Conservation (phyloP, 2,888 invertebrate genomes). For the Pammene fasciana region DNA sequence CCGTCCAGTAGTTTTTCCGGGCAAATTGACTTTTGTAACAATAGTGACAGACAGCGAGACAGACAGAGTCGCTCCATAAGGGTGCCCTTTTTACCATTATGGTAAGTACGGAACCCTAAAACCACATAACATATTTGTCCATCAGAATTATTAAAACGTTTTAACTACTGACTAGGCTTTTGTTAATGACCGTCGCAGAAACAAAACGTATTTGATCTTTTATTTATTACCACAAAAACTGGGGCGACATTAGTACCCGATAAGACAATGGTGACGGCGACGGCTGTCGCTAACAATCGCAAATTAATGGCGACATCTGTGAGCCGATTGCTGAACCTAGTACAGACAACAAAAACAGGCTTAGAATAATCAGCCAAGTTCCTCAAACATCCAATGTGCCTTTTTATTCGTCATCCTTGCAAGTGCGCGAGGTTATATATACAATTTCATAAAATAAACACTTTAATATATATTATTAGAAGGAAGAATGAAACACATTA, state of each 20-base stretch:
- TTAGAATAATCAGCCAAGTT: conserved; percentile 34
- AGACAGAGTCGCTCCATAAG: too few relatives aligned
- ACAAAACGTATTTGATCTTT: conserved; percentile 37
- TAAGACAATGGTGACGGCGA: conserved; percentile 33
- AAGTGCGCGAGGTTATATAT: too few relatives aligned
- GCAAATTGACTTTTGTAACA: too few relatives aligned
- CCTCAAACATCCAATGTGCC: conserved; percentile 3
- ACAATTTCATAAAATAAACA: too few relatives aligned
- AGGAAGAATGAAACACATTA: too few relatives aligned
- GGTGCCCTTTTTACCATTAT: too few relatives aligned
- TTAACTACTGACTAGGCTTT: conserved; percentile 24
- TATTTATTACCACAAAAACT: conserved; percentile 28
- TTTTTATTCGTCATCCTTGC: too few relatives aligned
- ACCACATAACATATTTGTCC: too few relatives aligned
- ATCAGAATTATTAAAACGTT: conserved; percentile 3
- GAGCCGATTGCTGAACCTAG: conserved; percentile 14
- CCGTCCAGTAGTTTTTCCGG: too few relatives aligned
- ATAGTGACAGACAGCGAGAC: too few relatives aligned
- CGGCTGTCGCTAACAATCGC: conserved; percentile 37
- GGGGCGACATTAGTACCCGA: conserved; percentile 28
- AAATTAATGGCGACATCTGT: conserved; percentile 40
- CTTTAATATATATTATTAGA: too few relatives aligned
- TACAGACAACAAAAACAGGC: not conserved
- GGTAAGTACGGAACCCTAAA: too few relatives aligned
- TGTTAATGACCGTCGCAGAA: conserved; percentile 17